Percentiles rank a stretch among this genome's conserved stretches.
Conservation (phyloP, 2,888 invertebrate genomes). For the Phaedon cochleariae region DNA sequence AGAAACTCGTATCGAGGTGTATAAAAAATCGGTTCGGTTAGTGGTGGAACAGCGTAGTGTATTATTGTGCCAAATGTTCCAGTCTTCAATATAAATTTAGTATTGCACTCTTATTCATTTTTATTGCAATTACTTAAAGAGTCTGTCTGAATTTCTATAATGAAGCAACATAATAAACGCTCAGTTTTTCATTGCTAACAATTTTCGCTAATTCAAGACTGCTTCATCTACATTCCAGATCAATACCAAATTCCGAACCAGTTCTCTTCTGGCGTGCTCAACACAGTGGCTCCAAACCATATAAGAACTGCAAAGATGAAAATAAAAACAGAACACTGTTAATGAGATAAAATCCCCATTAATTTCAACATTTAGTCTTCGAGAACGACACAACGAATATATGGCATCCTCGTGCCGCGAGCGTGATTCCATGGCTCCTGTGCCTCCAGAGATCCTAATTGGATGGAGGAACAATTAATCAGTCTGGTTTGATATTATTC, state of each 20-base stretch:
- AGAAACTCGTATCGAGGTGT: no score
- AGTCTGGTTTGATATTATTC: slow-evolving; percentile 36
- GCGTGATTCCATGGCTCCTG: slow-evolving; percentile 53
- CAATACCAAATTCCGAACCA: slow-evolving; percentile 20
- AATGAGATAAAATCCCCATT: slow-evolving; percentile 58
- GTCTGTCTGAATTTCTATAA: no score
- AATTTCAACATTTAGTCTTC: slow-evolving; percentile 56
- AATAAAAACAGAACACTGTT: slow-evolving; percentile 51
- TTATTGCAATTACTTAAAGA: no score
- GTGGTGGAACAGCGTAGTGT: no score
- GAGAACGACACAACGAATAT: slow-evolving; percentile 54
- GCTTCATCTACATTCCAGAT: slow-evolving; percentile 8
- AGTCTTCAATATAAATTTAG: no score
- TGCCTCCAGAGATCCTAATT: slow-evolving; percentile 54
- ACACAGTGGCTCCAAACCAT: slow-evolving; percentile 24
- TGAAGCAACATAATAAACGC: neutral
- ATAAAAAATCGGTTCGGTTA: no score
- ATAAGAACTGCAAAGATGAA: slow-evolving; percentile 39
- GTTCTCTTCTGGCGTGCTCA: slow-evolving; percentile 23
- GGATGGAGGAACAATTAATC: slow-evolving; percentile 57
- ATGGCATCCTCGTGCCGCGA: slow-evolving; percentile 48
- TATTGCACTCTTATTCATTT: no score
- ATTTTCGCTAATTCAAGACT: slow-evolving; percentile 7
- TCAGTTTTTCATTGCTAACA: neutral
- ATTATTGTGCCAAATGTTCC: no score